Conservation (phyloP, 2,888 invertebrate genomes). For the Entomobrya proxima region DNA sequence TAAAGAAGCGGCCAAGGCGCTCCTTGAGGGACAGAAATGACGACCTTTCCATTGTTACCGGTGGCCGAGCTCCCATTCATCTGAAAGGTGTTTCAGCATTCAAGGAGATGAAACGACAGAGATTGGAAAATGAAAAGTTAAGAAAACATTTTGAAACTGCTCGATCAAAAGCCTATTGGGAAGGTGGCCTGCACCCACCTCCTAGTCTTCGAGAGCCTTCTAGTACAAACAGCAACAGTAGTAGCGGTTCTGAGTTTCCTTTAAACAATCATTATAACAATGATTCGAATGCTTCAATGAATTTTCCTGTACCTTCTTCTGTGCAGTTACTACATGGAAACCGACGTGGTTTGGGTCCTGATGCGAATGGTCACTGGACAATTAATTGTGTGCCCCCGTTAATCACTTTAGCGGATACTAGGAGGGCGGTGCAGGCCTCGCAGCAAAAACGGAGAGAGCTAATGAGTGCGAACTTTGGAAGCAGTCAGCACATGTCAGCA, state of each 20-base stretch:
- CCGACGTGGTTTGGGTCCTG: too few species aligned
- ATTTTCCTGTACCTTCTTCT: neutral
- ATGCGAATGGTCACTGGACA: neutral
- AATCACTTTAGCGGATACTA: neutral
- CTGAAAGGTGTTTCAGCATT: neutral
- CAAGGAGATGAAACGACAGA: neutral
- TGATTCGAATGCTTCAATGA: neutral
- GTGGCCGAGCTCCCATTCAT: too few species aligned
- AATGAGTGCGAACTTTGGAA: neutral
- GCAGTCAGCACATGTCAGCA: too few species aligned
- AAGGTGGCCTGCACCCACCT: neutral
- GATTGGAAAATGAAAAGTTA: neutral
- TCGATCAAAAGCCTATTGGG: neutral
- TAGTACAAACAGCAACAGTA: neutral
- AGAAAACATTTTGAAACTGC: neutral
- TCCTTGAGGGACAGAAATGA: neutral
- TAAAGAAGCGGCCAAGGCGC: neutral
- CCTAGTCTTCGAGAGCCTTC: neutral
- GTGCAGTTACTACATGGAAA: too few species aligned
- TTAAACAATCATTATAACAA: neutral
- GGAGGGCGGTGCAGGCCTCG: neutral
- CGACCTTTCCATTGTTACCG: constrained; percentile 24
- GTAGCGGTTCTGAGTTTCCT: neutral
- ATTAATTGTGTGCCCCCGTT: neutral
- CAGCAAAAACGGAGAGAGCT: neutral